Base-by-base conservation (phyloP, 2,888 invertebrate species). In the Hirtodrosophila alboralis region DNA sequence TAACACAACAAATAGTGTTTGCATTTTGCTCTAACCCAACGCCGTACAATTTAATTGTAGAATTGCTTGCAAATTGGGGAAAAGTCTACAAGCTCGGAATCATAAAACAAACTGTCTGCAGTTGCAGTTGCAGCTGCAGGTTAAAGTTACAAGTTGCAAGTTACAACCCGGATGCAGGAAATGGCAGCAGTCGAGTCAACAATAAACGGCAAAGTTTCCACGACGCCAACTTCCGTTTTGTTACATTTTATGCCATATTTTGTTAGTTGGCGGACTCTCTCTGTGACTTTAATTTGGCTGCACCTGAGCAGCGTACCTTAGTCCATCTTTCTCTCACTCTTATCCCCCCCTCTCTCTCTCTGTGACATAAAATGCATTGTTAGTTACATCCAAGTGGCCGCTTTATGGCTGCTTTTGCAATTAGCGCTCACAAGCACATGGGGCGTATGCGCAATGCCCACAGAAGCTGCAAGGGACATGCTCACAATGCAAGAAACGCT, bases 51-150 rank as follows among this genome's bases (percentile, higher is more conserved):
- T 73, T 64, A 70, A 70, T 76, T 70, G 64, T 44, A 10, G 61
- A 64, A 65, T 57, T 57, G 63, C 53, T 36, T 27, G 41, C 43
- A 51, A 76, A 66, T 75, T 71, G 60, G 72, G 72, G 43, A 27
- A 33, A 36, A 27, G 28, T 28, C 18, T n/a, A 16, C 33, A 5
- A 3, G 26, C 14, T 21, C 41, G 63, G 61, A 56, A 61, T 63
- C 66, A 70, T 77, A 77, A 80, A 76, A 57, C 74, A 76, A 80
- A 75, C 80, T 66, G 73, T 69, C 74, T 73, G 40, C 52, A 49
- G 12, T 33, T 73, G 40, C 52, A 49, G 12, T 33, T 40, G 38
- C 26, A 31, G 37, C 26, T 48, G 26, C 37, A 18, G 8, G 52
- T 21, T 18, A n/a, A 53, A 44, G 64, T 31, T 48, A 5, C 31